Evolutionary conservation across 2,113 vertebrate genomes (phyloP).

Genomic region (Stercorarius parasiticus): DNA sequence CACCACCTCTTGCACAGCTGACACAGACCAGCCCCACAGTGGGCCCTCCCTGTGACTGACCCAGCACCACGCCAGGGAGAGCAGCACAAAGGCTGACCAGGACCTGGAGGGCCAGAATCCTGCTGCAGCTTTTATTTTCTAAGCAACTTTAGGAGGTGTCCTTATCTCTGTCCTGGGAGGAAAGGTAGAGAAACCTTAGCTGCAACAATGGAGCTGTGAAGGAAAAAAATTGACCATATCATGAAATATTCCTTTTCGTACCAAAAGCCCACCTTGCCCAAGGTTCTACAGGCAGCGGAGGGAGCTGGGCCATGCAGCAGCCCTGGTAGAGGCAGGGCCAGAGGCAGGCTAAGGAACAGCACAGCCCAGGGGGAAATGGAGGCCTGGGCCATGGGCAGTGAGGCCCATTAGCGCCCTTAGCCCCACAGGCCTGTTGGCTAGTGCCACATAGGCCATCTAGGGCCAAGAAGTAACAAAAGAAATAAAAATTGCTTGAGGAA

Average conservation of each 20-base stretch:
- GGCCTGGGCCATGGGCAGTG: accelerated
- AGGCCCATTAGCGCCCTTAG: accelerated
- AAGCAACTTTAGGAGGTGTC: not conserved
- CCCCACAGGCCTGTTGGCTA: not conserved
- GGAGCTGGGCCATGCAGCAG: accelerated
- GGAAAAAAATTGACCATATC: not conserved
- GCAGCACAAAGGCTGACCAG: not conserved
- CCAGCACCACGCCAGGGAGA: not conserved
- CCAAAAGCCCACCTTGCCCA: not conserved
- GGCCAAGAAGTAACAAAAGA: not conserved
- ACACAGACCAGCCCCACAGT: accelerated
- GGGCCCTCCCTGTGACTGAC: accelerated
- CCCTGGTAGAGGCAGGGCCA: accelerated
- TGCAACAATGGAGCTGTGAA: not conserved
- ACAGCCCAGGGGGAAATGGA: accelerated
- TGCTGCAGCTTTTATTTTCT: not conserved
- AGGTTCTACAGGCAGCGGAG: accelerated
- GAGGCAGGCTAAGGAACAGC: not conserved
- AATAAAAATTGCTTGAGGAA: not conserved
- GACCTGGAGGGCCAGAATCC: not conserved
- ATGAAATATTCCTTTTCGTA: not conserved
- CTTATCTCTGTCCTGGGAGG: not conserved
- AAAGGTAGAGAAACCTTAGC: not conserved
- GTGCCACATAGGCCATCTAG: accelerated
- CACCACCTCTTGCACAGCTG: not conserved